These are phyloP conservation scores for Telmatherina bonti DNA, from an alignment of 2,797 vertebrate species.

Conservation along the genomic window DNA sequence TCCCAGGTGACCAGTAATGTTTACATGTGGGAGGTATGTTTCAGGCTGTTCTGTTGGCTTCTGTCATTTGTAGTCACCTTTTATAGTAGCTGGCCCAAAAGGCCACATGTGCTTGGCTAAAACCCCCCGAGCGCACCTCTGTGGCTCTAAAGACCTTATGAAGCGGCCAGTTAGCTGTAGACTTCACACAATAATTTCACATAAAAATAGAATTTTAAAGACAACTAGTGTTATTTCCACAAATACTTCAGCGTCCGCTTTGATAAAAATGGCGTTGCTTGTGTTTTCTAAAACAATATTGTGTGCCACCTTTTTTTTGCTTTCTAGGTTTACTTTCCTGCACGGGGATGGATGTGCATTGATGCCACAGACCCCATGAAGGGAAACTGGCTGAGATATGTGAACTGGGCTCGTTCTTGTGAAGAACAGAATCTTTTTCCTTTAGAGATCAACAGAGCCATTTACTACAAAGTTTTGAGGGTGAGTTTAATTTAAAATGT, in stretches of 20 bases:
- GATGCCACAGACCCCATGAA: constrained; percentile 93
- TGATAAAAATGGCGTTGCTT: background rate
- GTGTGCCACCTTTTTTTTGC: background rate
- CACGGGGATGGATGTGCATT: constrained; percentile 96
- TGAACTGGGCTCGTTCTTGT: constrained; percentile 92
- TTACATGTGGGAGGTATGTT: constrained; percentile 96
- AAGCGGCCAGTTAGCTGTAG: background rate
- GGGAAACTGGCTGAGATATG: constrained; percentile 94
- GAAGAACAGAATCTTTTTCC: constrained; percentile 94
- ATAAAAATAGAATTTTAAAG: background rate
- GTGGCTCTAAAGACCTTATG: background rate
- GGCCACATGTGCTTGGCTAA: constrained; percentile 11
- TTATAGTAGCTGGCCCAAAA: background rate
- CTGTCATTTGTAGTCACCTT: background rate
- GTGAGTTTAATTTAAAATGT: constrained; percentile 70
- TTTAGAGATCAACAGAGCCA: constrained; percentile 94
- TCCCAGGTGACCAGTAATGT: constrained; percentile 96
- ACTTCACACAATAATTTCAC: background rate
- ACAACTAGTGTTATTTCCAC: background rate
- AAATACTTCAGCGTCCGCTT: background rate
- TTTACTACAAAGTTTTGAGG: constrained; percentile 95
- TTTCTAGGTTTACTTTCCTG: constrained; percentile 91
- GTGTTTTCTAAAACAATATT: background rate
- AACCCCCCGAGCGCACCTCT: background rate
- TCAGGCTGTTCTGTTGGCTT: constrained; percentile 11